Conservation (phyloP, 2,888 invertebrate species). For the Hydrotaea diabolus region DNA sequence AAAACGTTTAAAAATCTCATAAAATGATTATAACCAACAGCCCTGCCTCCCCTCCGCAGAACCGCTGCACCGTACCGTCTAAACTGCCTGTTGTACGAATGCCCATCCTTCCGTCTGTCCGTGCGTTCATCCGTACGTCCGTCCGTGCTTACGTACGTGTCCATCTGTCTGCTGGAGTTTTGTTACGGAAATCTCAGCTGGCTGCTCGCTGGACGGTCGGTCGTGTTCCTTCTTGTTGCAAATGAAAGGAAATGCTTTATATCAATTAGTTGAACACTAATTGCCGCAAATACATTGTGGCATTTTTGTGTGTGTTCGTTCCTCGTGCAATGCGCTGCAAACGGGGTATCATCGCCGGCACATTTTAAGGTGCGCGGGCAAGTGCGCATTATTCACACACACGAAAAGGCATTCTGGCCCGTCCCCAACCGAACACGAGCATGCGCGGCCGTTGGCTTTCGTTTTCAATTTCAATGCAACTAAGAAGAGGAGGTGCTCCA, state of each 20-base stretch:
- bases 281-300: constrained; percentile 80
- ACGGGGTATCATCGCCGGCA: neutral
- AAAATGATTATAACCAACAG: constrained; percentile 59
- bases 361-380: constrained; percentile 10
- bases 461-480: constrained; percentile 13
- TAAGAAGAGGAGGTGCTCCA: neutral
- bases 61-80: neutral
- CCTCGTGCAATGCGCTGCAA: neutral
- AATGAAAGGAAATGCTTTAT: constrained; percentile 81
- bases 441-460: constrained; percentile 20
- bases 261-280: constrained; percentile 81
- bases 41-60: neutral
- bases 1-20: constrained; percentile 67
- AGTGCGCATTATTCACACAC: constrained; percentile 32
- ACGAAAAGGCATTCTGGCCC: constrained; percentile 28
- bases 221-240: constrained; percentile 31
- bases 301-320: constrained; percentile 73
- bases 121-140: constrained; percentile 21
- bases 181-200: constrained; percentile 57
- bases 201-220: constrained; percentile 8
- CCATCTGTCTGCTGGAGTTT: constrained; percentile 37
- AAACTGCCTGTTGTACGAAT: neutral
- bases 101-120: constrained; percentile 31
- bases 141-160: constrained; percentile 4
- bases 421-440: constrained; percentile 47